phyloP scores from a whole-genome alignment of 2,888 invertebrate genomes.

The Halocaridina rubra region DNA sequence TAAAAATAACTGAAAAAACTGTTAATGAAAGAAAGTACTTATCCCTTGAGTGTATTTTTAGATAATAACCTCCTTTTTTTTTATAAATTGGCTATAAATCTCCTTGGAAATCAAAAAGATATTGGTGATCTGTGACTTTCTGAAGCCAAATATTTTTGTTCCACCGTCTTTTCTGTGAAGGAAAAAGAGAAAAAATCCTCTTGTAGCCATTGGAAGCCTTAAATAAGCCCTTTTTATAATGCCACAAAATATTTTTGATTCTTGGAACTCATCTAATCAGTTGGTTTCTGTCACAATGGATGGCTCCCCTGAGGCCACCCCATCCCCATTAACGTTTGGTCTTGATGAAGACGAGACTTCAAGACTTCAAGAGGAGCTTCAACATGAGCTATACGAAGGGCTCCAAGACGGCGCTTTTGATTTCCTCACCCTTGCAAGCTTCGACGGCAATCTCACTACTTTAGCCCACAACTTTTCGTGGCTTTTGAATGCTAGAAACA shows the following conservation, averaged over 20 bases:
- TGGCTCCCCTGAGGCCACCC: background rate
- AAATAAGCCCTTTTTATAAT: background rate
- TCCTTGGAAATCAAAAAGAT: no score
- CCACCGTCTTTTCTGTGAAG: background rate
- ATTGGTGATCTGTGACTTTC: no score
- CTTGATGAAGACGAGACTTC: background rate
- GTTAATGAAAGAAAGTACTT: no score
- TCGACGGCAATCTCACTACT: conserved; percentile 27
- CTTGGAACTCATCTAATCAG: background rate
- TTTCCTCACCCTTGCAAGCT: background rate
- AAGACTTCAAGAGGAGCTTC: no score
- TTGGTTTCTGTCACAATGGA: background rate
- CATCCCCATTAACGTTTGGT: background rate
- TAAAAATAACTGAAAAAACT: no score
- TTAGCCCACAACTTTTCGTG: conserved; percentile 42
- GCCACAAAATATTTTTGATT: background rate
- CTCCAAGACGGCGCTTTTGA: background rate
- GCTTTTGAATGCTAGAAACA: conserved; percentile 38
- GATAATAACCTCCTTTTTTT: no score
- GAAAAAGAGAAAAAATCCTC: background rate
- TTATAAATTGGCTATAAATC: no score
- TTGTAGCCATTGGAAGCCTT: no score
- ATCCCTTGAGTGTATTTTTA: no score
- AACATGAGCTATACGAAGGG: no score
- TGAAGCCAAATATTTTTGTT: no score